phyloP scores from a whole-genome alignment of 1,140 invertebrate species.

The Zaprionus inermis region DNA sequence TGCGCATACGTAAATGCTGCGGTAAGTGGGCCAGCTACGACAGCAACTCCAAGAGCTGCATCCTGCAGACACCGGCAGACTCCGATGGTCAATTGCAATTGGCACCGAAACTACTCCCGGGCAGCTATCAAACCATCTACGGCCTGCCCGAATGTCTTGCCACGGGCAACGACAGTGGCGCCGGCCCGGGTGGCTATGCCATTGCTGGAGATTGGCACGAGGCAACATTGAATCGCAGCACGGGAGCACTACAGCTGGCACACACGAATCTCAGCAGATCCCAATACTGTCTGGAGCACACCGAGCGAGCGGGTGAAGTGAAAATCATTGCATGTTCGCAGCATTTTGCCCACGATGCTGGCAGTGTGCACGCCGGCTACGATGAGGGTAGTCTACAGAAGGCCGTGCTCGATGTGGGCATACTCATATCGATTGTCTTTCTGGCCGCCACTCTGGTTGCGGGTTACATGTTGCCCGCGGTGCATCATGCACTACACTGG shows the following conservation, averaged over 20 bases:
- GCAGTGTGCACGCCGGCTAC: slow-evolving; percentile 23
- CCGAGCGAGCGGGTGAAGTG: slow-evolving; percentile 73
- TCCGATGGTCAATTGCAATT: slow-evolving; percentile 40
- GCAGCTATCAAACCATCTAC: slow-evolving; percentile 66
- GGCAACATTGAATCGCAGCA: slow-evolving; percentile 51
- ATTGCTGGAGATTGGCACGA: slow-evolving; percentile 85
- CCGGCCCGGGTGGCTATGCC: slow-evolving; percentile 70
- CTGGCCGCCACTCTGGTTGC: slow-evolving; percentile 90
- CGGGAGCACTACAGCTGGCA: slow-evolving; percentile 47
- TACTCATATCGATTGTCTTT: slow-evolving; percentile 91
- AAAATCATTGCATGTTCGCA: slow-evolving; percentile 88
- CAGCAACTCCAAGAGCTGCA: slow-evolving; percentile 85
- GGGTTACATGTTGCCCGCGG: slow-evolving; percentile 90
- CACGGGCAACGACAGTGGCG: slow-evolving; percentile 45
- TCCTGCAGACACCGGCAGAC: slow-evolving; percentile 15
- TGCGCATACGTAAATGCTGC: slow-evolving; percentile 86
- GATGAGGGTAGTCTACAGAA: slow-evolving; percentile 85
- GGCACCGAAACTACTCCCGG: slow-evolving; percentile 41
- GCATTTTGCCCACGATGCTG: slow-evolving; percentile 73
- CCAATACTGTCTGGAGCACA: slow-evolving; percentile 80
- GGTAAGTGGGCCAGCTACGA: slow-evolving; percentile 86
- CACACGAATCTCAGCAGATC: slow-evolving; percentile 50
- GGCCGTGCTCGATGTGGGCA: slow-evolving; percentile 89
- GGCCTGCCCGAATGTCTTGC: slow-evolving; percentile 85
- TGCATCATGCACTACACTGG: slow-evolving; percentile 93